These are phyloP conservation scores for Torymus tubicola DNA, from an alignment of 2,888 invertebrate genomes.

Conservation along the genomic window DNA sequence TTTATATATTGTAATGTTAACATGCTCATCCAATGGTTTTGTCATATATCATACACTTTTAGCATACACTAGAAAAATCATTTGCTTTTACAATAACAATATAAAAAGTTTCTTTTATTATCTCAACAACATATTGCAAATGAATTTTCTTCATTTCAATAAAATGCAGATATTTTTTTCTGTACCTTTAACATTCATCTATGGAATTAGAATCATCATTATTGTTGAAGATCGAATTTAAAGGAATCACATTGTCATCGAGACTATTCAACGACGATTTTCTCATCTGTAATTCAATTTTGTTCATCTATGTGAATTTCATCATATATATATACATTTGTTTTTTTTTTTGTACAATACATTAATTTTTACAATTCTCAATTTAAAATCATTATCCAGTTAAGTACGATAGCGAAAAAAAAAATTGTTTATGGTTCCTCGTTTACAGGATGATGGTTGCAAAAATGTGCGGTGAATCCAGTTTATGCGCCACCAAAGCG, in stretches of 20 bases:
- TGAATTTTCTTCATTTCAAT: slow-evolving; percentile 14
- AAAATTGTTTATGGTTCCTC: too few relatives aligned
- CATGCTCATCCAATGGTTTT: slow-evolving; percentile 38
- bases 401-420: too few relatives aligned
- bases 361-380: background rate
- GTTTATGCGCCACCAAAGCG: slow-evolving; percentile 47
- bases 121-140: slow-evolving; percentile 7
- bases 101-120: background rate
- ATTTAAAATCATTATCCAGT: background rate
- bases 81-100: background rate
- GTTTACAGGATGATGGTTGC: slow-evolving; percentile 21
- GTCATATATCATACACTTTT: slow-evolving; percentile 33
- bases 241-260: slow-evolving; percentile 72
- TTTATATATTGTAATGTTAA: slow-evolving; percentile 9
- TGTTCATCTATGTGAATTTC: slow-evolving; percentile 1
- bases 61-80: slow-evolving; percentile 15
- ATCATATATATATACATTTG: background rate
- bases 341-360: background rate
- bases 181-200: slow-evolving; percentile 70
- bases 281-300: slow-evolving; percentile 68
- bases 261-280: slow-evolving; percentile 70
- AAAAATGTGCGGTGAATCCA: slow-evolving; percentile 42
- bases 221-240: slow-evolving; percentile 71
- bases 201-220: slow-evolving; percentile 67
- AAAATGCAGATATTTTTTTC: background rate